A percentile compares a stretch with the other conserved stretches of the same genome.
Evolutionary conservation across 2,797 vertebrate species (phyloP).

Genomic region (Lacerta agilis): DNA sequence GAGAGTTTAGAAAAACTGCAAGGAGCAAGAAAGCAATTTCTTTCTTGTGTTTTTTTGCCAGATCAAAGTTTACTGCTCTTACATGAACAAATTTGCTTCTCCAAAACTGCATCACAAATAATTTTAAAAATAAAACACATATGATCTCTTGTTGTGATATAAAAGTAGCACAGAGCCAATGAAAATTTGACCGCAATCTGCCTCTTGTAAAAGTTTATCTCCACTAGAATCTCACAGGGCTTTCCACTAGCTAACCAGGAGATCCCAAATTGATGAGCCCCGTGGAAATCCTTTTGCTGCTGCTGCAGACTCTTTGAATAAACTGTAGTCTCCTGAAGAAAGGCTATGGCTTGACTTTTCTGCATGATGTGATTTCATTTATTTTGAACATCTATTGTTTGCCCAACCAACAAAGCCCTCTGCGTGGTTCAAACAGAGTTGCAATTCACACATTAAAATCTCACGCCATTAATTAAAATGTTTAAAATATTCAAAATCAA

Average conservation of each 20-base stretch:
- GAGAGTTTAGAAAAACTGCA: slow-evolving; percentile 7
- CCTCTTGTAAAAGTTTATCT: background rate
- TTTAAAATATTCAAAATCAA: too few species aligned
- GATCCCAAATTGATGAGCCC: background rate
- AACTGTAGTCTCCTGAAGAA: background rate
- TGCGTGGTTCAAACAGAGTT: too few species aligned
- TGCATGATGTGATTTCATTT: background rate
- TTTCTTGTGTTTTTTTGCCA: background rate
- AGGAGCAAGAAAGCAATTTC: background rate
- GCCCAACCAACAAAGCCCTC: too few species aligned
- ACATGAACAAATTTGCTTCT: background rate
- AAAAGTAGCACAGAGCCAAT: background rate
- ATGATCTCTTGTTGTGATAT: background rate
- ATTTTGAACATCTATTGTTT: too few species aligned
- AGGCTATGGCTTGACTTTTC: background rate
- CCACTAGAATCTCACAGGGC: background rate
- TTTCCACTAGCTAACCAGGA: background rate
- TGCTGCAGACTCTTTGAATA: background rate
- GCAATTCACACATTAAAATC: too few species aligned
- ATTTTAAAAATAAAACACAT: background rate
- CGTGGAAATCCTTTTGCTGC: background rate
- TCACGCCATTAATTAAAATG: too few species aligned
- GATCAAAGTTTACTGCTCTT: slow-evolving; percentile 10
- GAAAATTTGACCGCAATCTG: background rate
- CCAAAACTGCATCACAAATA: background rate